Conservation (phyloP, 2,888 invertebrate genomes). For the Falcaria lacertinaria region DNA sequence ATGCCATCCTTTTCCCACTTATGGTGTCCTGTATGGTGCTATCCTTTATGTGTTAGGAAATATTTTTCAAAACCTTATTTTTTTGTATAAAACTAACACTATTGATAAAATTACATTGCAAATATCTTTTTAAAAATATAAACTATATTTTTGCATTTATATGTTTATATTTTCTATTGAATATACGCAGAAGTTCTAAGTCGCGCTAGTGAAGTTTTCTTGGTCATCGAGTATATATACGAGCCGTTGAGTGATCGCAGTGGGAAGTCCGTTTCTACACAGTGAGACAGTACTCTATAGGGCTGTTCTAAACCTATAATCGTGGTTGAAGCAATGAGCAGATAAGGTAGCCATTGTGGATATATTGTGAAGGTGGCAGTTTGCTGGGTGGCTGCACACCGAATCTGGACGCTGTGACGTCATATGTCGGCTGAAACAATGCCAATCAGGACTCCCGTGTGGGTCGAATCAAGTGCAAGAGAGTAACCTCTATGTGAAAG, state of each 20-base stretch:
- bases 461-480: background rate
- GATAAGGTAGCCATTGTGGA: too few relatives aligned
- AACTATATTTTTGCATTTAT: background rate
- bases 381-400: background rate
- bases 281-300: constrained; percentile 31
- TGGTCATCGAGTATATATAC: constrained; percentile 19
- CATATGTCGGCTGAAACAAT: constrained; percentile 5
- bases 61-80: background rate
- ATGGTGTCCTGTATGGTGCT: constrained; percentile 1
- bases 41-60: background rate
- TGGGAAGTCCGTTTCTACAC: constrained; percentile 51
- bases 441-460: background rate
- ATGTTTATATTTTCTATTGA: background rate
- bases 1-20: constrained; percentile 10
- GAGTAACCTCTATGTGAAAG: background rate
- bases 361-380: constrained; percentile 3
- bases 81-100: too few relatives aligned
- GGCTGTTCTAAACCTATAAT: too few relatives aligned
- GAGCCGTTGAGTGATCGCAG: rapidly evolving
- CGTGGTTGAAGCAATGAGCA: constrained; percentile 11
- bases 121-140: background rate
- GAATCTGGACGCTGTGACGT: background rate
- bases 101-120: background rate
- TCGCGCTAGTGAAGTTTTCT: constrained; percentile 33
- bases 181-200: constrained; percentile 13